These are phyloP conservation scores for Trinectes maculatus DNA, from an alignment of 2,113 vertebrate genomes.

Conservation along the genomic window DNA sequence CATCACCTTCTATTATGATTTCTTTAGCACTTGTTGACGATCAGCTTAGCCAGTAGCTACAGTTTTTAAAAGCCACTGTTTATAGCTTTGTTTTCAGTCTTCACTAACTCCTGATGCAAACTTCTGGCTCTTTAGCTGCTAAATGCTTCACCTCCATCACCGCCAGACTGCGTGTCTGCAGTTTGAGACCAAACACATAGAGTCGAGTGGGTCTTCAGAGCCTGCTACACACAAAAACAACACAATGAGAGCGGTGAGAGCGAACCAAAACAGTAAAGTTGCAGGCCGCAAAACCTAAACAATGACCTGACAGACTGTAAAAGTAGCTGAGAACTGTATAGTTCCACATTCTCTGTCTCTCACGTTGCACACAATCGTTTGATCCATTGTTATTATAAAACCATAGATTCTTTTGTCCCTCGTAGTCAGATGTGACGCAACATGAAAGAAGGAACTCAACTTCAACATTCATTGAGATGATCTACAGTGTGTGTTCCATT, in stretches of 20 bases:
- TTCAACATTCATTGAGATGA: neutral
- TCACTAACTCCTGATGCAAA: neutral
- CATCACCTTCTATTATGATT: neutral
- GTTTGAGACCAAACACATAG: neutral
- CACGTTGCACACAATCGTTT: neutral
- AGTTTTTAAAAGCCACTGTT: neutral
- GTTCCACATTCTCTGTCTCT: constrained; percentile 1
- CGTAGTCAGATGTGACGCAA: too few relatives aligned
- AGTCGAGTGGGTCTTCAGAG: neutral
- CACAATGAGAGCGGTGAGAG: neutral
- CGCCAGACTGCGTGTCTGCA: neutral
- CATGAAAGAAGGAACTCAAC: neutral
- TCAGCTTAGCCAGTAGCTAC: too few relatives aligned
- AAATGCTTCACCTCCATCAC: neutral
- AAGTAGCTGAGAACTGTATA: neutral
- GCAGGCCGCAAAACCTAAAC: constrained; percentile 18
- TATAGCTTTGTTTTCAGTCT: neutral
- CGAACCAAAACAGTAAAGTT: constrained; percentile 12
- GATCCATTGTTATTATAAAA: neutral
- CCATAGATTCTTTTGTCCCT: neutral
- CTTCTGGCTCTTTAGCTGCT: neutral
- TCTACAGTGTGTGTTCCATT: neutral
- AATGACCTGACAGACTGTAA: constrained; percentile 15
- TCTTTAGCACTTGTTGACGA: neutral
- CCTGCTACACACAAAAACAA: neutral